Conservation (phyloP, 2,113 vertebrate genomes). For the Plecotus auritus region DNA sequence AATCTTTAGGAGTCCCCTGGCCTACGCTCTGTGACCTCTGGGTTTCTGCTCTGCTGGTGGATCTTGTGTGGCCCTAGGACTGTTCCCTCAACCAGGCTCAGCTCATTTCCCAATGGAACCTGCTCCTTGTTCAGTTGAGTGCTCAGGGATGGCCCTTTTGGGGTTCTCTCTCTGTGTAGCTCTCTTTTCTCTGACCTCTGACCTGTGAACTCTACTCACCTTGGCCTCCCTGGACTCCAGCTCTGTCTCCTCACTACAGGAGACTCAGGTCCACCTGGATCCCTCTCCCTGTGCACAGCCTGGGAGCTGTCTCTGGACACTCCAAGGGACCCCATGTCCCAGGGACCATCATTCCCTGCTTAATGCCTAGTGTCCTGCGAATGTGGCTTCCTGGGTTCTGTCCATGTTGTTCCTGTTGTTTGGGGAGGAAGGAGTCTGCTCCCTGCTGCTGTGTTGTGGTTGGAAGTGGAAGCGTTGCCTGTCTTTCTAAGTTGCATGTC, state of each 20-base stretch:
- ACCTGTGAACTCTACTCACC: too few species aligned
- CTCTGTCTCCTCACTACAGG: neutral
- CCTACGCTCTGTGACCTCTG: neutral
- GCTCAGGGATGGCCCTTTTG: accelerated
- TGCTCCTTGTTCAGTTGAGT: neutral
- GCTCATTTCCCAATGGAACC: neutral
- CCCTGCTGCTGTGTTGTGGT: neutral
- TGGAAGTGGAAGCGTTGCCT: neutral
- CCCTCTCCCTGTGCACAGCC: neutral
- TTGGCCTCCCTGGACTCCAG: neutral
- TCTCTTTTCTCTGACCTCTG: neutral
- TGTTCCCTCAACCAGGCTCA: neutral
- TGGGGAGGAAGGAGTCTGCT: neutral
- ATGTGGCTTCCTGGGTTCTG: neutral
- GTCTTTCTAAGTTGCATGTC: neutral
- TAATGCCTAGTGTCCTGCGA: neutral
- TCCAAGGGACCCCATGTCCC: too few species aligned
- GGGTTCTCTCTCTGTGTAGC: neutral
- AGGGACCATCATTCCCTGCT: neutral
- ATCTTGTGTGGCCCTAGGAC: neutral
- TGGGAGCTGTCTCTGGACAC: neutral
- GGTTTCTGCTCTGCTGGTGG: neutral
- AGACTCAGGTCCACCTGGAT: neutral
- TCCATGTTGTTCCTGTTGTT: neutral
- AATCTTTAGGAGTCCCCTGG: neutral